These are phyloP conservation scores for Leptinotarsa texana DNA, from an alignment of 1,140 invertebrate species.

Conservation along the genomic window DNA sequence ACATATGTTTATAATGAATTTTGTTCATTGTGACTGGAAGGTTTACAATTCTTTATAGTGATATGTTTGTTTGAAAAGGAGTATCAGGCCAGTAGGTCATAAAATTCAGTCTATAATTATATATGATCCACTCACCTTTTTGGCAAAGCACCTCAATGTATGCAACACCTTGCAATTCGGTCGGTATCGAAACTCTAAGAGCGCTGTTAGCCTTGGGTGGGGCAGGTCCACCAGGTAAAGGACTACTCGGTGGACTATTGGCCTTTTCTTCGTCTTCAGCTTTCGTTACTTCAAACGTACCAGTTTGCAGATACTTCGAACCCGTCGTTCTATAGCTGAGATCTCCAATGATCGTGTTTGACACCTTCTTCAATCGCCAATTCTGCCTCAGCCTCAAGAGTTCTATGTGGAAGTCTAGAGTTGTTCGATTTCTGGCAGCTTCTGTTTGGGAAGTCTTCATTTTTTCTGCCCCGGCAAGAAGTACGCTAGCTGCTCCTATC, in stretches of 20 bases:
- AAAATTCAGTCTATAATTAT: no score
- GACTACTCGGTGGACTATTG: conserved; percentile 60
- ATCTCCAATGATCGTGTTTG: conserved; percentile 93
- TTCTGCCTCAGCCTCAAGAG: conserved; percentile 86
- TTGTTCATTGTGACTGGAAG: no score
- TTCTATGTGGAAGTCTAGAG: conserved; percentile 92
- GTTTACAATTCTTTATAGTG: no score
- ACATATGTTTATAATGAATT: no score
- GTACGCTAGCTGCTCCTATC: conserved; percentile 65
- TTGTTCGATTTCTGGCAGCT: conserved; percentile 71
- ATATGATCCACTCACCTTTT: conserved; percentile 65
- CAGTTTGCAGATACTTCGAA: conserved; percentile 89
- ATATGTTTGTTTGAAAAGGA: no score
- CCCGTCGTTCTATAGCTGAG: conserved; percentile 92
- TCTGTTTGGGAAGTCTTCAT: conserved; percentile 80
- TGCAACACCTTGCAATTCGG: conserved; percentile 91
- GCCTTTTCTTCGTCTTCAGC: conserved; percentile 78
- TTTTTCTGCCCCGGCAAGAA: conserved; percentile 83
- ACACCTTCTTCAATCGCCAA: conserved; percentile 94
- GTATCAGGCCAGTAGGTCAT: no score
- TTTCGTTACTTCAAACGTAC: conserved; percentile 96
- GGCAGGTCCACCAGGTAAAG: conserved; percentile 53
- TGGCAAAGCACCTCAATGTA: conserved; percentile 94
- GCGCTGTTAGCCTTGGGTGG: conserved; percentile 73
- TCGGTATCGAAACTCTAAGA: conserved; percentile 86